Conservation (phyloP, 2,113 vertebrate genomes). For the Bagarius yarrelli region DNA sequence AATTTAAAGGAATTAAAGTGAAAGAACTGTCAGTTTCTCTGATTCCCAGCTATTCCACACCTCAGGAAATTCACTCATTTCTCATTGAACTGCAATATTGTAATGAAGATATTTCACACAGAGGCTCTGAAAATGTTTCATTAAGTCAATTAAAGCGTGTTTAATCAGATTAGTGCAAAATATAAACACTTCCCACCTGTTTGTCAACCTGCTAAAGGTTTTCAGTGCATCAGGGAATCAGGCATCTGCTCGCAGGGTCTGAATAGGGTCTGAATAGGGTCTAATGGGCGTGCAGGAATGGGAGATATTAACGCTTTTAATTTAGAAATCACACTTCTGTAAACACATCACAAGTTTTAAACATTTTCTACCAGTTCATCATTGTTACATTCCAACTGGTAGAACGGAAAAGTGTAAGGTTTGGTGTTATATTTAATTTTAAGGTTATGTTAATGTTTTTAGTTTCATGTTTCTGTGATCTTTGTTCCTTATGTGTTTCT, state of each 20-base stretch:
- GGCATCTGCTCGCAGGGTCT: conserved; percentile 39
- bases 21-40: conserved; percentile 23
- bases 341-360: neutral
- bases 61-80: conserved; percentile 63
- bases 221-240: conserved; percentile 13
- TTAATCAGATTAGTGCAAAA: conserved; percentile 71
- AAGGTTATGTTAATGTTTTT: no score
- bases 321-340: conserved; percentile 17
- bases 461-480: no score
- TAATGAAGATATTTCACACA: conserved; percentile 44
- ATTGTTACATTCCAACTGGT: no score
- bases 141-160: conserved; percentile 71
- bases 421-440: no score
- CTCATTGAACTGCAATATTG: conserved; percentile 59
- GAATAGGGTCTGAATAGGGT: conserved; percentile 22
- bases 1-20: conserved; percentile 3
- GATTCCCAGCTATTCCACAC: conserved; percentile 36
- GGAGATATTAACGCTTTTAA: conserved; percentile 35
- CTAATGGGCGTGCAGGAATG: conserved; percentile 33
- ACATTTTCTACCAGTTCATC: no score
- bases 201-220: conserved; percentile 40
- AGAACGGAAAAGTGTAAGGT: no score
- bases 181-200: conserved; percentile 51
- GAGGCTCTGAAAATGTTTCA: conserved; percentile 66
- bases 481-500: no score